Percentiles rank a stretch among this genome's conserved stretches.
Conservation (phyloP, 2,888 invertebrate species). For the Ennomos quercinarius region DNA sequence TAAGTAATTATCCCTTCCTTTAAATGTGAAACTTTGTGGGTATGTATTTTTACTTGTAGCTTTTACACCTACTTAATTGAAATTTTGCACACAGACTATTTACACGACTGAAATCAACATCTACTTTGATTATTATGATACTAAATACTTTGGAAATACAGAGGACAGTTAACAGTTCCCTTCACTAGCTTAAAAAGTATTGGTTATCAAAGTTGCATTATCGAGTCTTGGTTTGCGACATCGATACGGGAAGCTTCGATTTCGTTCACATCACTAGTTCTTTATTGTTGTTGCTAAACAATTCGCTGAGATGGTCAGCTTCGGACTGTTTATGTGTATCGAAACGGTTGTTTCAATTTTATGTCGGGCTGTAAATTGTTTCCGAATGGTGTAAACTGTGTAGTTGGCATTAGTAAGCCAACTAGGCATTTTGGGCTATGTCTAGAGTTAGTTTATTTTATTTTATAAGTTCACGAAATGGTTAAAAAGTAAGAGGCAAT, state of each 20-base stretch:
- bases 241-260: slow-evolving; percentile 13
- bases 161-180: too few species aligned
- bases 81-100: too few species aligned
- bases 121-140: too few species aligned
- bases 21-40: too few species aligned
- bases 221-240: slow-evolving; percentile 14
- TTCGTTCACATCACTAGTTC: slow-evolving; percentile 3
- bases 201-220: background rate
- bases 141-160: too few species aligned
- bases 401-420: slow-evolving; percentile 2
- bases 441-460: background rate
- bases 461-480: too few species aligned
- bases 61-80: too few species aligned
- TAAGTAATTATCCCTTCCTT: too few species aligned
- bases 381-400: slow-evolving; percentile 42
- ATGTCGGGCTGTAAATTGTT: slow-evolving; percentile 55
- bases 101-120: too few species aligned
- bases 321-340: slow-evolving; percentile 40
- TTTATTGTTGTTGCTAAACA: slow-evolving; percentile 22
- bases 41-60: too few species aligned
- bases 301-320: slow-evolving; percentile 38
- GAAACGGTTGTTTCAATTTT: slow-evolving; percentile 53
- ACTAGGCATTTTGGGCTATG: slow-evolving; percentile 3
- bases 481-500: too few species aligned
- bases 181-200: too few species aligned